A percentile compares a stretch with the other conserved stretches of the same genome.
phyloP scores from a whole-genome alignment of 2,113 vertebrate species.

The Hystrix brachyura region DNA sequence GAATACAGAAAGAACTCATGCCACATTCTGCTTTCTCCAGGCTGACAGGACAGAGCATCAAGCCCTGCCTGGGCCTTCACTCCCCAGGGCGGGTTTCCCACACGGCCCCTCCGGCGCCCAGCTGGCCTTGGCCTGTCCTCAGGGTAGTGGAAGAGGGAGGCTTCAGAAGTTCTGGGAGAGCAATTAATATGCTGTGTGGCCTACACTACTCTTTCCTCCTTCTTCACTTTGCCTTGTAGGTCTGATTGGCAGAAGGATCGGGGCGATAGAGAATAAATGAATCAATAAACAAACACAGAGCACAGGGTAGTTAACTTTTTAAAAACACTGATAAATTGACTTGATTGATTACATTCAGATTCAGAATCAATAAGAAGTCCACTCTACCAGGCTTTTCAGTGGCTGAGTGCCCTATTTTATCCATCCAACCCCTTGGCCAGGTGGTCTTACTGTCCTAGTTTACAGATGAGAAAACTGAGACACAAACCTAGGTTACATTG shows the following conservation, averaged over 20 bases:
- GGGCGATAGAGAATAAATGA: background rate
- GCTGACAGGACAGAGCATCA: conserved; percentile 66
- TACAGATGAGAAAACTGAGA: conserved; percentile 48
- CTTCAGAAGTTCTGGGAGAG: background rate
- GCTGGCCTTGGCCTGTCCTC: background rate
- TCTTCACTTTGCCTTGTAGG: background rate
- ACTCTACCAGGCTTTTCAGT: background rate
- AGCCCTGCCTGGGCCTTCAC: conserved; percentile 67
- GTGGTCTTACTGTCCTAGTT: conserved; percentile 8
- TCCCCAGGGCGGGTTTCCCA: conserved; percentile 36
- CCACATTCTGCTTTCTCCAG: conserved; percentile 84
- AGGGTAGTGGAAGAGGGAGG: background rate
- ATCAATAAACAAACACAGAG: background rate
- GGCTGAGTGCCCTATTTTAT: background rate
- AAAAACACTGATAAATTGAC: conserved; percentile 24
- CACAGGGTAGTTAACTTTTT: background rate
- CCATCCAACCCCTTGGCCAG: background rate
- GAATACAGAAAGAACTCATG: conserved; percentile 85
- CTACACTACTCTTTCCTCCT: background rate
- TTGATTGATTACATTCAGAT: conserved; percentile 53
- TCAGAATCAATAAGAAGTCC: background rate
- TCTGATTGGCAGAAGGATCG: background rate
- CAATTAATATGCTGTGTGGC: background rate
- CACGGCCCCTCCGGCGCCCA: background rate
- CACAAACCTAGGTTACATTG: background rate